Evolutionary conservation across 2,888 invertebrate species (phyloP), one percentile per base, ranked within the genome.

Genomic region (Sabatieria punctata): DNA sequence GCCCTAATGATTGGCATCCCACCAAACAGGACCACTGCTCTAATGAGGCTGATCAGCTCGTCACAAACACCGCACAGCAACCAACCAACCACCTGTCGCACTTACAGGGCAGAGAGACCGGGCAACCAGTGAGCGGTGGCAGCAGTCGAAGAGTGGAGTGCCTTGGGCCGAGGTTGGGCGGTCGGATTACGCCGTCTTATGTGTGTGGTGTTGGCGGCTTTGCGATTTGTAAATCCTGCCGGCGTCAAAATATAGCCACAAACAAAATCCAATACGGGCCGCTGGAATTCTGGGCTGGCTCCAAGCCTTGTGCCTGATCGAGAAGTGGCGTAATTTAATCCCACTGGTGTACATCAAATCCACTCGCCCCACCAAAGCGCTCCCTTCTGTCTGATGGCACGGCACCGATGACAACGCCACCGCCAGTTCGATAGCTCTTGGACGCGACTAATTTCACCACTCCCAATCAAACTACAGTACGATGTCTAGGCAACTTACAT

Each of bases 261-360:
- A 43, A 43, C 43, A 43, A 43, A 43, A 43, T 43, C 43, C 43
- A 43, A 43, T 43, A 43, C 43, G 4, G 8, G 8, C 19, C 15
- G 39, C 15, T 30, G 19, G 21, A 27, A 30, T 26, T 42, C 23
- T 6, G 30, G 15, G 8, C 8, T 30, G 30, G 30, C 30, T 15
- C 30, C 8, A 30, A 30, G 30, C 8, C 8, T 19, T 4, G 39
- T 21, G 6, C 33, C 30, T 21, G 43, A 25, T 21, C 24, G 21
- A 43, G 30, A 43, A 43, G 43, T 43, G 43, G 43, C 43, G 43
- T 43, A 43, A 43, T 43, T 35, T 43, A 43, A 43, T 43, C 43
- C 43, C 4, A 30, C 4, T 43, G 43, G 43, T 43, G 43, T 43
- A 43, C 43, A 43, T 43, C 43, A 33, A 21, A 33, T 22, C 33